A percentile compares a stretch with the other conserved stretches of the same genome.
These are phyloP conservation scores for Cheilosia urbana DNA, from an alignment of 2,888 invertebrate species.

Conservation along the genomic window DNA sequence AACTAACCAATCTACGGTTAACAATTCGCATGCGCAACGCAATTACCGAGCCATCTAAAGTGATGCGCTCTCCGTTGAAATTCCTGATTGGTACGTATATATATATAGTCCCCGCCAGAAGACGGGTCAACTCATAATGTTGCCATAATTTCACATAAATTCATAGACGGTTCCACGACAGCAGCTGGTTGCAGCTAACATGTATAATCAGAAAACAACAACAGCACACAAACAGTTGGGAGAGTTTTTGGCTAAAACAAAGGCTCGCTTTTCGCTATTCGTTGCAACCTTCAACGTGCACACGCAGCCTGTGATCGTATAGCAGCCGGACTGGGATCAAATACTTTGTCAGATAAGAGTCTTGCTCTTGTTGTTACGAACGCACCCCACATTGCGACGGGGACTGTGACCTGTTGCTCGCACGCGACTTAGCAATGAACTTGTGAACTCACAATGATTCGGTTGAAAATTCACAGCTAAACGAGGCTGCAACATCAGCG, in stretches of 20 bases:
- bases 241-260: conserved; percentile 31
- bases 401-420: not conserved
- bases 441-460: conserved; percentile 62
- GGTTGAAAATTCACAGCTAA: conserved; percentile 44
- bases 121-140: conserved; percentile 44
- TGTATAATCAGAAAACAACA: not conserved
- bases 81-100: conserved; percentile 57
- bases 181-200: not conserved
- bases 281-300: conserved; percentile 22
- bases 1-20: conserved; percentile 60
- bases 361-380: conserved; percentile 22
- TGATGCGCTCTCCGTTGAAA: conserved; percentile 45
- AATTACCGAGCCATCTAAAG: conserved; percentile 54
- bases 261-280: conserved; percentile 20
- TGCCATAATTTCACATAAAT: conserved; percentile 34
- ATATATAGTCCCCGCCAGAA: conserved; percentile 8
- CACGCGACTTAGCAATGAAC: conserved; percentile 59
- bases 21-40: conserved; percentile 64
- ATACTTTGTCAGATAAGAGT: conserved; percentile 26
- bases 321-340: conserved; percentile 1
- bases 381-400: conserved; percentile 5
- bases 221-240: conserved; percentile 4
- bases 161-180: not conserved
- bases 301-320: not conserved
- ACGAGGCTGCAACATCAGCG: conserved; percentile 28